Evolutionary conservation across 2,113 vertebrate species (phyloP).

Genomic region (Mus pahari): DNA sequence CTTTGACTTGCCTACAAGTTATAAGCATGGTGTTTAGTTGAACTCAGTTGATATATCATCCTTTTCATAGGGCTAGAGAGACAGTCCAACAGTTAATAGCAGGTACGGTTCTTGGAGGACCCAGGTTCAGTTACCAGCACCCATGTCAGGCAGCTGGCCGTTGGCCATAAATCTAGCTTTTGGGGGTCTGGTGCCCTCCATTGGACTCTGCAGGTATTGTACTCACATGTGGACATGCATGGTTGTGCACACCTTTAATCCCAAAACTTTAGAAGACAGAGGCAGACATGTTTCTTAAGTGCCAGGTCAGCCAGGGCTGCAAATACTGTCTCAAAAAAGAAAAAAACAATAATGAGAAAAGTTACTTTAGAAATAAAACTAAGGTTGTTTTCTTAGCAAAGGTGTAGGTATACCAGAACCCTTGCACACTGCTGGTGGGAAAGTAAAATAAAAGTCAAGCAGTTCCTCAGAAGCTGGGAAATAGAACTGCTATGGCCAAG

Average conservation of each 20-base stretch:
- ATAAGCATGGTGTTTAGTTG: conserved; percentile 23
- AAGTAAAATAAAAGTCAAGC: background rate
- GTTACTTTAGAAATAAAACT: background rate
- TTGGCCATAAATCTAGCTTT: background rate
- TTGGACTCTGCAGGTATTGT: background rate
- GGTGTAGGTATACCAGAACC: background rate
- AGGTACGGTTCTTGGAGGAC: background rate
- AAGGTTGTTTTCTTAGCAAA: background rate
- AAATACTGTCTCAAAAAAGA: background rate
- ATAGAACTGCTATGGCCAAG: too few species aligned
- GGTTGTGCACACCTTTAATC: background rate
- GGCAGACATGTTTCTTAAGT: background rate
- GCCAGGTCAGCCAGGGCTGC: background rate
- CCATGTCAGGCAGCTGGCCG: background rate
- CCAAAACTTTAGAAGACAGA: background rate
- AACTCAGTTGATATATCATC: background rate
- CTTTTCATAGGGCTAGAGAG: background rate
- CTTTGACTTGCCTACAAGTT: background rate
- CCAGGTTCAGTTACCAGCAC: background rate
- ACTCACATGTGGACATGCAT: background rate
- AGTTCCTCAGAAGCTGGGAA: background rate
- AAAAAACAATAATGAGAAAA: background rate
- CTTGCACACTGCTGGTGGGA: background rate
- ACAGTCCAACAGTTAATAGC: background rate
- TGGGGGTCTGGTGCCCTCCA: background rate